phyloP scores from a whole-genome alignment of 1,140 invertebrate genomes.

The Tetramorium parvispinum region DNA sequence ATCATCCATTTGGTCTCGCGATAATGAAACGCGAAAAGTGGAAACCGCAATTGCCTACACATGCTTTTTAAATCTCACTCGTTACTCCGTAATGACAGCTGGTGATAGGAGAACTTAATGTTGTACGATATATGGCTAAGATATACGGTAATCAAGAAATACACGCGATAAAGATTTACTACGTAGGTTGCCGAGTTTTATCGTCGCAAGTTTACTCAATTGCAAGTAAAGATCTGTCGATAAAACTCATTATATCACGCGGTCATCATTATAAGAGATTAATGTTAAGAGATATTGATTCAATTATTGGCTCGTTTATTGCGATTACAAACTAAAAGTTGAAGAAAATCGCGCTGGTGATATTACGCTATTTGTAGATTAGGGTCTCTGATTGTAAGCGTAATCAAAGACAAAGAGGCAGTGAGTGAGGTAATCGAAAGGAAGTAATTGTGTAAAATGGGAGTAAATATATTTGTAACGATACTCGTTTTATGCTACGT shows the following conservation, averaged over 20 bases:
- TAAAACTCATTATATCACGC: not conserved
- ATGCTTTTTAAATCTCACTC: not conserved
- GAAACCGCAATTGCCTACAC: not conserved
- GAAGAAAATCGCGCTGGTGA: not conserved
- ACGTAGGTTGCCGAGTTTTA: not conserved
- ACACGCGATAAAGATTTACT: not conserved
- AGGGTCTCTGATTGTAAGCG: not conserved
- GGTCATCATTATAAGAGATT: not conserved
- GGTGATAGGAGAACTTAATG: not conserved
- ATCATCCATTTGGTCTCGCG: not conserved
- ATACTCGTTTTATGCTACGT: not conserved
- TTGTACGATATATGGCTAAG: no score
- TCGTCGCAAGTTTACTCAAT: not conserved
- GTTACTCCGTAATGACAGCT: not conserved
- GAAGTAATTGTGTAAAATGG: constrained; percentile 16
- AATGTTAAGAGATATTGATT: not conserved
- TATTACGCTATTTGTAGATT: not conserved
- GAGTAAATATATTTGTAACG: constrained; percentile 1
- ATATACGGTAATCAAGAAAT: not conserved
- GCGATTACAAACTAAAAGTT: not conserved
- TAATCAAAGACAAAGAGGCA: not conserved
- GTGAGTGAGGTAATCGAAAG: constrained; percentile 2
- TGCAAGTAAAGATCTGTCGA: not conserved
- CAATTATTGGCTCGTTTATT: not conserved
- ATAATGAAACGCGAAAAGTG: constrained; percentile 14